Conservation (phyloP, 2,888 invertebrate species). For the Ophraella communa region DNA sequence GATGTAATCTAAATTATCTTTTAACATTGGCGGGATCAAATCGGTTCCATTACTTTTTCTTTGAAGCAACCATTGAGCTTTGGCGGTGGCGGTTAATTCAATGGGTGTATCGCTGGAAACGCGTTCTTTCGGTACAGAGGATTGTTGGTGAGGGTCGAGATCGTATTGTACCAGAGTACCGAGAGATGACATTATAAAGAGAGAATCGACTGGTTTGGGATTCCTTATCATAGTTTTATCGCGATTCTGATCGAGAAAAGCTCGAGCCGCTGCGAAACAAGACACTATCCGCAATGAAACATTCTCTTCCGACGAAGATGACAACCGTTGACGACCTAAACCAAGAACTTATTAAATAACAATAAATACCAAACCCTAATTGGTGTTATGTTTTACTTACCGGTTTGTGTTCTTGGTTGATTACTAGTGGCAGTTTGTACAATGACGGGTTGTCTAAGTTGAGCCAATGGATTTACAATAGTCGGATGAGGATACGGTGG, state of each 20-base stretch:
- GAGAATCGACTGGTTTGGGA: conserved; percentile 75
- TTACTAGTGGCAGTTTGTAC: conserved; percentile 62
- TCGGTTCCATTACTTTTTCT: conserved; percentile 70
- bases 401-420: conserved; percentile 63
- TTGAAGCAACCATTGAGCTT: conserved; percentile 85
- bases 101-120: conserved; percentile 85
- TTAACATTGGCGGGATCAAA: conserved; percentile 76
- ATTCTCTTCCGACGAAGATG: conserved; percentile 75
- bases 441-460: conserved; percentile 76
- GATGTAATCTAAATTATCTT: conserved; percentile 71
- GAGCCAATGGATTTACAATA: conserved; percentile 80
- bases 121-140: conserved; percentile 80
- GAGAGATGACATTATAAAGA: conserved; percentile 88
- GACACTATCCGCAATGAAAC: conserved; percentile 80
- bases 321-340: conserved; percentile 70
- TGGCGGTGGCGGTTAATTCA: conserved; percentile 79
- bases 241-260: conserved; percentile 66
- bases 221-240: conserved; percentile 51
- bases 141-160: conserved; percentile 76
- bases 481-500: conserved; percentile 91
- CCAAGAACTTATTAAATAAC: not conserved
- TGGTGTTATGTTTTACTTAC: conserved; percentile 50
- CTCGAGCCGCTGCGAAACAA: conserved; percentile 76
- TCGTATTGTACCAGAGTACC: conserved; percentile 89
- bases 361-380: no score